Base-by-base conservation (phyloP, 2,888 invertebrate species). In the Heliconius aoede region DNA sequence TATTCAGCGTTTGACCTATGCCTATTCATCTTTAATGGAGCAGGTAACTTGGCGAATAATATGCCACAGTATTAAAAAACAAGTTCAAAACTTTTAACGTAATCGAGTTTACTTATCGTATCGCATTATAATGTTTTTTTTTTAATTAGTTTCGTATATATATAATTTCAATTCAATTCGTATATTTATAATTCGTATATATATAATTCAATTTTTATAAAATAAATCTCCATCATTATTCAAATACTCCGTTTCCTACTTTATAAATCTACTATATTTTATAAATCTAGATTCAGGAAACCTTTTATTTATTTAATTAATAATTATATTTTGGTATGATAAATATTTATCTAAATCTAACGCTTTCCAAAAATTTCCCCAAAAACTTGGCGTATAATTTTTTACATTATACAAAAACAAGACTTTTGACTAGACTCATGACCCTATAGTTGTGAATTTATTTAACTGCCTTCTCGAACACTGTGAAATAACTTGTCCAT, bases 11-110 rank as follows among this genome's bases (percentile, higher is more conserved):
- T 73, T 73, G 73, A 73, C 73, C 62, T 24, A 24, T 40, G 62
- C 62, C 64, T 51, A 73, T 64, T 73, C 73, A 62, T 73, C 28
- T 73, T 73, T 73, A 62, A 73, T 73, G 73, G 62, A 64, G 61
- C 73, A 73, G 51, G 73, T 64, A 73, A 73, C 73, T 73, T 73
- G 64, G 15, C 51, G 40, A 62, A 73, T 40, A 36, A 65, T 65
- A 65, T 40, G 1, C 55, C 7, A 21, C 46, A 24, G 26, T 30
- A 55, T 51, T 69, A 61, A 26, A 36, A 60, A 40, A 40, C 21
- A 61, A 72, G 11, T 72, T 72, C 26, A 28, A 40, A 72, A 72
- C 18, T 61, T 72, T 60, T 61, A 61, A 26, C 72, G 11, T 72
- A 26, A 11, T 61, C 9, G 40, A n/a, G 26, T 61, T 36, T 11